phyloP scores from a whole-genome alignment of 2,888 invertebrate species.

The Tipula unca region DNA sequence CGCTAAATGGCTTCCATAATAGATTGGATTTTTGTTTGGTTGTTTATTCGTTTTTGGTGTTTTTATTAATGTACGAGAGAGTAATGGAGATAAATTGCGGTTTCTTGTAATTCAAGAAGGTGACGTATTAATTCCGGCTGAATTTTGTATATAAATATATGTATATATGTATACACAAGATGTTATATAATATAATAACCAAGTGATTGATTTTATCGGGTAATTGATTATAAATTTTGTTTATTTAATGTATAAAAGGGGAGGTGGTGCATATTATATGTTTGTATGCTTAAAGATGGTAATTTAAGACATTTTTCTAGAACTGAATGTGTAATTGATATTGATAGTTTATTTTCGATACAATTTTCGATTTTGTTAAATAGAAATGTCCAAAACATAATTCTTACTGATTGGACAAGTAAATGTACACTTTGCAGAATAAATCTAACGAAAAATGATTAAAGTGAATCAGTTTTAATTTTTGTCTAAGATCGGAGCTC shows the following conservation, averaged over 20 bases:
- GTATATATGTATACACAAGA: neutral
- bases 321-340: too few species aligned
- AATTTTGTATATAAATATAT: neutral
- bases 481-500: too few species aligned
- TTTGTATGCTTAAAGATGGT: too few species aligned
- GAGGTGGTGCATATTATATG: too few species aligned
- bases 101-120: conserved; percentile 4
- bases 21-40: neutral
- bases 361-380: too few species aligned
- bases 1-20: neutral
- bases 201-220: neutral
- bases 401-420: too few species aligned
- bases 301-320: too few species aligned
- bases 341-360: too few species aligned
- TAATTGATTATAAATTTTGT: neutral
- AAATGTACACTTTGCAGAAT: too few species aligned
- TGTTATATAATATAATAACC: neutral
- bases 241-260: neutral
- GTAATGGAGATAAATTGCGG: neutral
- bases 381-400: too few species aligned
- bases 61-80: neutral
- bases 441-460: too few species aligned
- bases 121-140: neutral
- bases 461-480: too few species aligned
- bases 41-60: neutral